Conservation (phyloP, 2,797 vertebrate genomes). For the Glyptemys insculpta region DNA sequence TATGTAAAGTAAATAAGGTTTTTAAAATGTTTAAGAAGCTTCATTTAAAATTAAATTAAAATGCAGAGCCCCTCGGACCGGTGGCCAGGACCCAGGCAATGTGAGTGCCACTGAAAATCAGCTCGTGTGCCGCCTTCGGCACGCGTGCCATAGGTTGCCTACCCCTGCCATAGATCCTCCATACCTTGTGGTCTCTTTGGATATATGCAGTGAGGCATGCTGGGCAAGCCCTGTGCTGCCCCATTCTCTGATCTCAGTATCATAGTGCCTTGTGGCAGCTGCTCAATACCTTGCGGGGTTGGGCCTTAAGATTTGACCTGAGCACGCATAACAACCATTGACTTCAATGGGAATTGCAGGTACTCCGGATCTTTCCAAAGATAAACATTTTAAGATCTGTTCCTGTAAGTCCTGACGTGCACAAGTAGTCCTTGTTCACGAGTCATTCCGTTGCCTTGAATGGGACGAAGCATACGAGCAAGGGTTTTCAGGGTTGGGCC, state of each 20-base stretch:
- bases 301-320: neutral
- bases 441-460: neutral
- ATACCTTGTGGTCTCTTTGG: fast-evolving
- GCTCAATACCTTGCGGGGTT: too few relatives aligned
- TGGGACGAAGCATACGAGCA: neutral
- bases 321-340: neutral
- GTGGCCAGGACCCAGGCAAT: too few relatives aligned
- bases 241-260: neutral
- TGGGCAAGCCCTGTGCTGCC: neutral
- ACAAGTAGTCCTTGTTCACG: neutral
- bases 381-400: neutral
- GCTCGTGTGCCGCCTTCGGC: too few relatives aligned
- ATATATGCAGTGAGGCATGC: neutral
- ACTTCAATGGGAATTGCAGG: neutral
- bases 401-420: neutral
- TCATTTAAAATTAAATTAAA: too few relatives aligned
- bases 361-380: neutral
- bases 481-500: neutral
- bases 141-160: too few relatives aligned
- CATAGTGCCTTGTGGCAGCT: neutral
- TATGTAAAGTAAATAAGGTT: too few relatives aligned
- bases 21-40: too few relatives aligned
- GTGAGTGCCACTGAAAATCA: too few relatives aligned
- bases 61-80: too few relatives aligned
- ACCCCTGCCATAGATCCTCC: neutral